Percentiles rank a stretch among this genome's conserved stretches.
These are phyloP conservation scores for Garrulus glandarius DNA, from an alignment of 2,797 vertebrate genomes.

Conservation along the genomic window DNA sequence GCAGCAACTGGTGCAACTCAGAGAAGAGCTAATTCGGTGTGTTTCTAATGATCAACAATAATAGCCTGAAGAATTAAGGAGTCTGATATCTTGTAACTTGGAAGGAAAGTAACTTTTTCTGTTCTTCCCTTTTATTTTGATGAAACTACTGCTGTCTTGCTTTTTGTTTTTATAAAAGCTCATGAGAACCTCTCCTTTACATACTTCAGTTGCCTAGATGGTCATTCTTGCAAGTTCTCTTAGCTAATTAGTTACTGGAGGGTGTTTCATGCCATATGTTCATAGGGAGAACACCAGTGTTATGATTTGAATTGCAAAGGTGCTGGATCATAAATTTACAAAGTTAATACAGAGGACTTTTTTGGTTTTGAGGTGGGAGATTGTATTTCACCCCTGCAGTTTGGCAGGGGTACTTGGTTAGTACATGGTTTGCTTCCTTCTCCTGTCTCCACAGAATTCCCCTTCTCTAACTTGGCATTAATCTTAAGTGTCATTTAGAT, in stretches of 20 bases:
- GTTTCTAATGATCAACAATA: background rate
- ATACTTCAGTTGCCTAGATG: background rate
- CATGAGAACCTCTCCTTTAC: background rate
- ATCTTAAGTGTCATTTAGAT: background rate
- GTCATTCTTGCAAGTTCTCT: background rate
- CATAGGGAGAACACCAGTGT: background rate
- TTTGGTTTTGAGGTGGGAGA: background rate
- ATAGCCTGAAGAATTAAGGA: background rate
- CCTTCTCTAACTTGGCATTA: background rate
- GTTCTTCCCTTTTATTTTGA: background rate
- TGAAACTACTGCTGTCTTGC: background rate
- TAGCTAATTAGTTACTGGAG: background rate
- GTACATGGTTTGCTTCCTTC: background rate
- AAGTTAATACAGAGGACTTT: background rate
- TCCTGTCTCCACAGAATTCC: background rate
- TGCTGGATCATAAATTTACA: background rate
- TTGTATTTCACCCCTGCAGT: background rate
- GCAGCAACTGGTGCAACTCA: slow-evolving; percentile 72
- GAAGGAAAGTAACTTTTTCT: background rate
- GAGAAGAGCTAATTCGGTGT: slow-evolving; percentile 76
- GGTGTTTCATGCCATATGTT: background rate
- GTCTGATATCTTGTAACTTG: background rate
- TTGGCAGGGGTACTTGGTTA: background rate
- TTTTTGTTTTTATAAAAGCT: background rate
- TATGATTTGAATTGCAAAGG: background rate